phyloP scores from a whole-genome alignment of 2,113 vertebrate species.

The Pyrgilauda ruficollis region DNA sequence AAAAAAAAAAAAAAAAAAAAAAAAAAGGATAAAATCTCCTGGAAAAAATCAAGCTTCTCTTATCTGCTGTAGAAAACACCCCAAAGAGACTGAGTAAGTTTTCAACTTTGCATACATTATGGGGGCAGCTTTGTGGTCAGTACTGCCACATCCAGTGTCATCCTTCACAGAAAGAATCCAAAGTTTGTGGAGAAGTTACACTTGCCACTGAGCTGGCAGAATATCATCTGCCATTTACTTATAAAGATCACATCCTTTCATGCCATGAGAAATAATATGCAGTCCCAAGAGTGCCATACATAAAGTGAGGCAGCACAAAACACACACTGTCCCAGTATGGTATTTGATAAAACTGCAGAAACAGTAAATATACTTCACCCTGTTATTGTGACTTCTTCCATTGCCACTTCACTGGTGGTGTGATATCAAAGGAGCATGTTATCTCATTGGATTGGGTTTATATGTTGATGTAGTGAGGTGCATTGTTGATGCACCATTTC shows the following conservation, averaged over 20 bases:
- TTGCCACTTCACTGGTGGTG: neutral
- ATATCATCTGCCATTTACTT: conserved; percentile 1
- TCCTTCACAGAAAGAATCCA: neutral
- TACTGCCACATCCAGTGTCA: neutral
- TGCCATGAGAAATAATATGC: neutral
- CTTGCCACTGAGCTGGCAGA: neutral
- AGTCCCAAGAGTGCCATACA: neutral
- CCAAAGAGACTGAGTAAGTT: neutral
- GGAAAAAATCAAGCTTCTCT: neutral
- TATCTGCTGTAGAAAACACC: neutral
- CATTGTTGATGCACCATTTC: neutral
- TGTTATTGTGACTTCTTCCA: neutral
- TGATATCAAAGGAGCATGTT: neutral
- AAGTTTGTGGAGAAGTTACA: neutral
- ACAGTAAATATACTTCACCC: neutral
- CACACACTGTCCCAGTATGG: neutral
- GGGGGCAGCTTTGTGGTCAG: neutral
- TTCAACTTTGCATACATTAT: neutral
- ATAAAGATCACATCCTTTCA: neutral
- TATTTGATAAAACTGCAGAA: neutral
- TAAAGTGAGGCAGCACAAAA: neutral
- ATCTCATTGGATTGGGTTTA: neutral
- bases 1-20: neutral
- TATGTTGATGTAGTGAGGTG: neutral
- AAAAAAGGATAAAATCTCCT: neutral